phyloP scores from a whole-genome alignment of 2,113 vertebrate genomes.

The Rhabdornis inornatus region DNA sequence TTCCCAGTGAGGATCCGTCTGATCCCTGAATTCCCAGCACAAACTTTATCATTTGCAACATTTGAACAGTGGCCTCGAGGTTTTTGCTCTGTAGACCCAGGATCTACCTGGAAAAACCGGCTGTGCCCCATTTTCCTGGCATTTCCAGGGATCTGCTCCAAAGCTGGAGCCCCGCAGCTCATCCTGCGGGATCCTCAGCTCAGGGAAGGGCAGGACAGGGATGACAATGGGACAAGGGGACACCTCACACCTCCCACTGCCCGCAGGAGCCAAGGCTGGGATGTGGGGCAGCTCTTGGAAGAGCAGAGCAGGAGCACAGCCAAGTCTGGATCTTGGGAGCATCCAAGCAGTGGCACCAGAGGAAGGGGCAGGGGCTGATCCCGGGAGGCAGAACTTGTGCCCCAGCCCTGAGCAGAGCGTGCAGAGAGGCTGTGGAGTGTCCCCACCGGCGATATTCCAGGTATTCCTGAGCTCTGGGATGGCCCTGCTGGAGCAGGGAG shows the following conservation, averaged over 20 bases:
- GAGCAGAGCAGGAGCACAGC: background rate
- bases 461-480: background rate
- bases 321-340: background rate
- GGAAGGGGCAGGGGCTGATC: accelerated
- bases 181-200: background rate
- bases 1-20: background rate
- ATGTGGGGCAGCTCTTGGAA: background rate
- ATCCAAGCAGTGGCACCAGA: background rate
- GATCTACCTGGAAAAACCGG: background rate
- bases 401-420: background rate
- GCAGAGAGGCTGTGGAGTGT: background rate
- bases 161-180: background rate
- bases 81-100: background rate
- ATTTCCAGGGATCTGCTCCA: background rate
- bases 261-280: background rate
- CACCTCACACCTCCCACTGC: background rate
- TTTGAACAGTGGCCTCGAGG: accelerated
- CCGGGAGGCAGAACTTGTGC: background rate
- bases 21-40: background rate
- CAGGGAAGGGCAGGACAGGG: background rate
- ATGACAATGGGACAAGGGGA: background rate
- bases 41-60: background rate
- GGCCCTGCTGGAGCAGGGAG: background rate
- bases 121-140: background rate
- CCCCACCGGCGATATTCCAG: background rate